Base-by-base conservation (phyloP, 2,888 invertebrate genomes). In the Archaeoteleia sp. region DNA sequence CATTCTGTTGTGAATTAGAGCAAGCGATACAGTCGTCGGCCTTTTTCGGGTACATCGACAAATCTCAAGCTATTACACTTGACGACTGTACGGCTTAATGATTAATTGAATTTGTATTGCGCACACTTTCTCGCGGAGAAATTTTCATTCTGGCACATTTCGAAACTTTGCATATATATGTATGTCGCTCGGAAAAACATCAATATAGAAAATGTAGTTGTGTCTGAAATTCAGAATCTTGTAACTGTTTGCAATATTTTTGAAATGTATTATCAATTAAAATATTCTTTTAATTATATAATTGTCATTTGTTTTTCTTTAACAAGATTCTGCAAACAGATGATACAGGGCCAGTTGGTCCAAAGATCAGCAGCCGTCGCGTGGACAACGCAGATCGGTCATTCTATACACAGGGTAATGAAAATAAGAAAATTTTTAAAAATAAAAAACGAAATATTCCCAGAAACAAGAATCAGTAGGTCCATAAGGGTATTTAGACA, bases 401-500 rank as follows among this genome's bases (percentile, higher is more conserved):
- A 74, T 75, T 63, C 58, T 76, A 66, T 66, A 83, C 82, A 84
- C 85, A 85, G 85, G 84, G 85, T 85, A 83, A 84, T 69, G 71
- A 65, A 72, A 71, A 60, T 61, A 70, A 61, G 43, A 53, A 27
- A 71, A 71, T 62, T 55, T 62, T 67, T 67, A 57, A 67, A 67
- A 51, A 13, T 58, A 70, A 67, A 65, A 65, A 72, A 54, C 17
- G 9, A 63, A 75, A 77, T 79, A 80, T 79, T 80, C 80, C 77
- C 76, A 73, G 67, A 74, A 71, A 48, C 66, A 70, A 71, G n/a
- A 75, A 73, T 73, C 73, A 70, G 65, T 77, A 78, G 76, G 76
- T 67, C 70, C 72, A 51, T 55, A 72, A 77, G 71, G 74, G 57
- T 79, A 76, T 77, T 74, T 79, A 78, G 74, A 75, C 77, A n/a